Evolutionary conservation across 2,888 invertebrate species (phyloP), one percentile per base, ranked within the genome.

Genomic region (Lepidocyrtoides sp.): DNA sequence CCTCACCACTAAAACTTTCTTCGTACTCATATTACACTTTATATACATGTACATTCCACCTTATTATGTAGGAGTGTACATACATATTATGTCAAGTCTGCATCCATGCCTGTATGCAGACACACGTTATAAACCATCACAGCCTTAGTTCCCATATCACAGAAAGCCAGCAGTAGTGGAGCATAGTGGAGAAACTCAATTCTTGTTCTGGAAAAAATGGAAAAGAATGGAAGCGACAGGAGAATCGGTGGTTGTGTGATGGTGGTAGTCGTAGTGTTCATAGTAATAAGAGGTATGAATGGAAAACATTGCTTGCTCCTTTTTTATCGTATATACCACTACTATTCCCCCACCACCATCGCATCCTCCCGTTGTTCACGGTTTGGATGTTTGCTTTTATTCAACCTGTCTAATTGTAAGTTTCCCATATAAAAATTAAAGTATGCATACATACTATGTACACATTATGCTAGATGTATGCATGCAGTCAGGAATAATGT

Each of bases 1-100:
- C 36, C 72, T 72, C 41, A 44, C 20, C 72, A 72, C 72, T 72
- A 44, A 41, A 41, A 44, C 14, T 32, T 69, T 17, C 1, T 69
- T 36, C 36, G 17, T 36, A 57, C 20, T 17, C 7, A 20, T 8
- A 57, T 20, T n/a, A 57, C 7, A 57, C 7, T 17, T 20, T 20
- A n/a, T n/a, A n/a, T n/a, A n/a, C n/a, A n/a, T n/a, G n/a, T n/a
- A 20, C n/a, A 5, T 57, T 20, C 20, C n/a, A 57, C n/a, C n/a
- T n/a, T n/a, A n/a, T n/a, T n/a, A n/a, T 32, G n/a, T 32, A 66
- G 60, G 5, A 12, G 26, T 3, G 10, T 60, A 8, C 32, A 66
- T 66, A 17, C 36, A 69, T n/a, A n/a, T n/a, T n/a, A n/a, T n/a
- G n/a, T n/a, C n/a, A n/a, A n/a, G n/a, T n/a, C n/a, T 48, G 48